Conservation (phyloP, 1,140 invertebrate species). For the Pararge aegeria region DNA sequence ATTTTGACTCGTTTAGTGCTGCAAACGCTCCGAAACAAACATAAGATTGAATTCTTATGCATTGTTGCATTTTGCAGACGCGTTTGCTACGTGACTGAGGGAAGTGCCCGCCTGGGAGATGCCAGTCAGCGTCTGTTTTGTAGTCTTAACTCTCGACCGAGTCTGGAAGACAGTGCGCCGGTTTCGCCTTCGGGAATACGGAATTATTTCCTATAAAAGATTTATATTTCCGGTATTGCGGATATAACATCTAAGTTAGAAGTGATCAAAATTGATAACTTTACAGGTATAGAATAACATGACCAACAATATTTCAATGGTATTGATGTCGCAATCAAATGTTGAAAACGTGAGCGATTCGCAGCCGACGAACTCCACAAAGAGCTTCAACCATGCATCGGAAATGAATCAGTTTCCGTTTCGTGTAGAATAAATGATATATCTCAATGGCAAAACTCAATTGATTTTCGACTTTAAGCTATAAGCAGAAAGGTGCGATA, state of each 20-base stretch:
- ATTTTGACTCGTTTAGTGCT: conserved; percentile 37
- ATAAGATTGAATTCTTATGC: conserved; percentile 75
- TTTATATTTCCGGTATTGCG: conserved; percentile 11
- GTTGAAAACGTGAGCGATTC: conserved; percentile 75
- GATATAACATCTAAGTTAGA: neutral
- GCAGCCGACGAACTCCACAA: conserved; percentile 70
- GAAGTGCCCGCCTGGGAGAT: conserved; percentile 60
- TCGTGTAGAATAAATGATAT: conserved; percentile 66
- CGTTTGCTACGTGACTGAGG: conserved; percentile 64
- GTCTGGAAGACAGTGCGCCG: conserved; percentile 37
- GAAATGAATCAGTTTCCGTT: conserved; percentile 79
- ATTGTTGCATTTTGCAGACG: conserved; percentile 75
- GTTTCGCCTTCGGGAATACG: conserved; percentile 20
- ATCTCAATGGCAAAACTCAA: conserved; percentile 46
- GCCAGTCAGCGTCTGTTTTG: conserved; percentile 72
- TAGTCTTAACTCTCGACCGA: conserved; percentile 59
- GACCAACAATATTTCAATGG: conserved; percentile 52
- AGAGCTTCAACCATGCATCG: conserved; percentile 76
- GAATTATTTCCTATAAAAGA: conserved; percentile 20
- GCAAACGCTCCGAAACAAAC: conserved; percentile 44
- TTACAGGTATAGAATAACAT: conserved; percentile 14
- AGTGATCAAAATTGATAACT: conserved; percentile 9
- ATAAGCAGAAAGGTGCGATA: conserved; percentile 37
- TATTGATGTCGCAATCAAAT: conserved; percentile 76
- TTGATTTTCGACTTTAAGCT: conserved; percentile 48